Base-by-base conservation (phyloP, 2,888 invertebrate genomes). In the Leptarthrus brevirostris region DNA sequence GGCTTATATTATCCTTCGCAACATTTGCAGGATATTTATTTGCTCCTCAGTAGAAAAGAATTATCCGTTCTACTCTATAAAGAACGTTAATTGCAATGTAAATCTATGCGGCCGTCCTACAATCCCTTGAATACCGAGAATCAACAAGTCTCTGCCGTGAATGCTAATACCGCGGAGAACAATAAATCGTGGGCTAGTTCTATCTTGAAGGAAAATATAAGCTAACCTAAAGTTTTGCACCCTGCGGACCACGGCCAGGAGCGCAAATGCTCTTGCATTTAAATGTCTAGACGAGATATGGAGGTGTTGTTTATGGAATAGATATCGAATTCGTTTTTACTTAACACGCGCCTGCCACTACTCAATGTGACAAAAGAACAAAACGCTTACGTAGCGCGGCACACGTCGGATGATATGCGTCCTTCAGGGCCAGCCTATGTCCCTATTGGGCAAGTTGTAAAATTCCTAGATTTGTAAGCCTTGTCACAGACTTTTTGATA, bases 71-170 rank as follows among this genome's bases (percentile, higher is more conserved):
- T 72, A 79, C 78, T 79, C 77, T 78, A 78, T 79, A 79, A 79
- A 79, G 77, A 76, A 76, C 78, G 75, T 76, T 78, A 79, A 79
- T 79, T 79, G 79, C 78, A 77, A 78, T 79, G 79, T 79, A 78
- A 78, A 79, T 79, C 76, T 78, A 76, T 70, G 61, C 76, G 74
- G 24, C 24, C 56, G 71, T 71, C 71, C 71, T 71, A 71, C 71
- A 71, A 71, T 71, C 54, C 40, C 5, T 10, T 56, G 54, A 71
- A 53, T 54, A 71, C 71, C 71, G 5, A 40, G 71, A 71, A 54
- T 71, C 54, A 69, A 52, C 69, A 49, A 69, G 53, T 52, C 70
- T 70, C 30, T 22, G 52, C 53, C 34, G 52, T 24, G 71, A 71
- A 71, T 71, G 71, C 26, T 71, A 71, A 71, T 56, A 56, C 40